These are phyloP conservation scores for Euplexia lucipara DNA, from an alignment of 2,888 invertebrate species.

Conservation along the genomic window DNA sequence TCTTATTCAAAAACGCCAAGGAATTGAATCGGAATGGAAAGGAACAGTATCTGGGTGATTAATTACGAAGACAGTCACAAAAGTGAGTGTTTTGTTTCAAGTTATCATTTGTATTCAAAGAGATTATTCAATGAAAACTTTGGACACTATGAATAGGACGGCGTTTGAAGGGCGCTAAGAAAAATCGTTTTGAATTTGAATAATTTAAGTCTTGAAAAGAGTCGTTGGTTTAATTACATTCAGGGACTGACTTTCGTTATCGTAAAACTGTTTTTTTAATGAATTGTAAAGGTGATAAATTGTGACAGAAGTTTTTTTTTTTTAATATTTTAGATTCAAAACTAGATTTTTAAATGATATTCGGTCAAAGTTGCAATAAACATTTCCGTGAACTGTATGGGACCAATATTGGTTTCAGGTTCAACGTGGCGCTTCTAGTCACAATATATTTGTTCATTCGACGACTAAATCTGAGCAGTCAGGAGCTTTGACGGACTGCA, in stretches of 20 bases:
- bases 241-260: constrained; percentile 26
- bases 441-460: background rate
- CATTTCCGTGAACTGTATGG: background rate
- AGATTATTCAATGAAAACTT: constrained; percentile 68
- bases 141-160: constrained; percentile 55
- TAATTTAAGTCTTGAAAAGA: constrained; percentile 50
- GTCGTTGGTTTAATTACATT: constrained; percentile 55
- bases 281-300: constrained; percentile 29
- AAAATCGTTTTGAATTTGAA: constrained; percentile 60
- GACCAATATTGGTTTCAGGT: background rate
- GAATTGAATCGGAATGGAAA: constrained; percentile 79
- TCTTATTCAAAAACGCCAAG: constrained; percentile 79
- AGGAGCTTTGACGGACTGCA: background rate
- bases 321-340: too few relatives aligned
- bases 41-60: constrained; percentile 76
- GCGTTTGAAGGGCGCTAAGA: constrained; percentile 49
- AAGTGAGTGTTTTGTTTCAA: constrained; percentile 73
- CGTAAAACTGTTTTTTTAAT: constrained; percentile 12
- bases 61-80: constrained; percentile 72
- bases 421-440: constrained; percentile 9
- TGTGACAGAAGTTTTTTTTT: background rate
- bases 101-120: constrained; percentile 66
- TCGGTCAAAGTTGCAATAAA: background rate
- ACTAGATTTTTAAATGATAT: background rate
- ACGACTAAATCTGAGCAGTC: background rate